Evolutionary conservation across 2,888 invertebrate genomes (phyloP), one percentile per base, ranked within the genome.

Genomic region (Sipha maydis): DNA sequence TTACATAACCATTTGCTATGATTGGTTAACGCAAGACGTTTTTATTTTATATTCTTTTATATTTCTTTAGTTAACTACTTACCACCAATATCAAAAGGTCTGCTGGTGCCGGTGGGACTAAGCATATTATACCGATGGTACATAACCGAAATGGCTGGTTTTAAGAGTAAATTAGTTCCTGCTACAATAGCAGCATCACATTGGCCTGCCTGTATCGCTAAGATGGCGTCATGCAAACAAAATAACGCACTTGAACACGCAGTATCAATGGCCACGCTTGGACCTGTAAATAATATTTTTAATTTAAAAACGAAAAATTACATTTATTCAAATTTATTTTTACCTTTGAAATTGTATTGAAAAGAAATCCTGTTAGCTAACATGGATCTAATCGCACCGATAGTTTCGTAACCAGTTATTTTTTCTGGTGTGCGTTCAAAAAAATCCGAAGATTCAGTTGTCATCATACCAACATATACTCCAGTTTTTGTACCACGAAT

Each of bases 381-480:
- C 94, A 94, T 94, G 67, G 93, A 93, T 78, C 93, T 91, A 82
- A 93, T 93, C 90, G 95, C 95, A 0, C 95, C 95, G 78, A 94
- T 94, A 91, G 95, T 93, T 77, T 93, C 94, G 91, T 95, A 95
- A 71, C 95, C 95, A 41, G 89, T 83, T 11, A 88, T 38, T 69
- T 89, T 89, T 38, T 90, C 89, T 69, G 90, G 90, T 89, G 93
- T 93, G 76, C 92, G 92, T 90, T 93, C 93, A 61, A 92, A 92
- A 73, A 92, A 90, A 19, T 92, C 91, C 1, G 93, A 92, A 3
- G 92, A 92, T 3, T 89, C 86, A 7, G 54, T 89, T n/a, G 83
- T 83, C 91, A 92, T 92, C 89, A 92, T 92, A 48, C 90, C 90
- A 4, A 89, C 84, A 28, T 89, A 89, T 9, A 92, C 92, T 9